Base-by-base conservation (phyloP, 2,888 invertebrate genomes). In the Metellina segmentata region DNA sequence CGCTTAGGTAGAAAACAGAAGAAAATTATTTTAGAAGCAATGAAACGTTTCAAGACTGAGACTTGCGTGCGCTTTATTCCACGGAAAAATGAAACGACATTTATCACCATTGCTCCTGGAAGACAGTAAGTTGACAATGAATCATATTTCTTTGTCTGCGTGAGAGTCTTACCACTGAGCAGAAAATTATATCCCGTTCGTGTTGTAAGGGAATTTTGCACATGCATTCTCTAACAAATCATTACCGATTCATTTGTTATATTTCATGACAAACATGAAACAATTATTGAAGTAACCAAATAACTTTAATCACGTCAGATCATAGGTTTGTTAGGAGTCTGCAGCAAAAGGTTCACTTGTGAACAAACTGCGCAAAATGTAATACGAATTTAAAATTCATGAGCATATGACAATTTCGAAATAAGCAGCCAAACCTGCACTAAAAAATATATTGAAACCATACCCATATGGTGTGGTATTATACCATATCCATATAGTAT, bases 21-120 rank as follows among this genome's bases (percentile, higher is more conserved):
- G 53, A 16, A 52, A 16, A n/a, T 19, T 9, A 90, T 88, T 34
- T 34, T 48, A 16, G 51, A 77, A 7, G 87, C 72, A 0, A 83
- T 87, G 34, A 72, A 82, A 51, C 83, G 82, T n/a, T 87, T 91
- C n/a, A 61, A 51, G 13, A 83, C 53, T 20, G 48, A n/a, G 48
- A 91, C 91, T 11, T 91, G 91, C 49, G 49, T 91, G 0, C 78
- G 51, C 4, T 91, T 87, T 8, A 52, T 71, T 8, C 81, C 74
- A 5, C 70, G 74, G 51, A 87, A 20, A 70, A 52, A 78, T 9
- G 83, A 91, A n/a, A 0, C 20, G 0, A 49, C 52, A 6, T 91
- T 53, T 20, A 52, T 91, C 8, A 13, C 53, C 5, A 87, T 91
- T 9, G 49, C 70, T 19, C 53, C 86, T 9, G 82, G 72, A 20